These are phyloP conservation scores for Tetrapedia diversipes DNA, from an alignment of 2,888 invertebrate species.

Conservation along the genomic window DNA sequence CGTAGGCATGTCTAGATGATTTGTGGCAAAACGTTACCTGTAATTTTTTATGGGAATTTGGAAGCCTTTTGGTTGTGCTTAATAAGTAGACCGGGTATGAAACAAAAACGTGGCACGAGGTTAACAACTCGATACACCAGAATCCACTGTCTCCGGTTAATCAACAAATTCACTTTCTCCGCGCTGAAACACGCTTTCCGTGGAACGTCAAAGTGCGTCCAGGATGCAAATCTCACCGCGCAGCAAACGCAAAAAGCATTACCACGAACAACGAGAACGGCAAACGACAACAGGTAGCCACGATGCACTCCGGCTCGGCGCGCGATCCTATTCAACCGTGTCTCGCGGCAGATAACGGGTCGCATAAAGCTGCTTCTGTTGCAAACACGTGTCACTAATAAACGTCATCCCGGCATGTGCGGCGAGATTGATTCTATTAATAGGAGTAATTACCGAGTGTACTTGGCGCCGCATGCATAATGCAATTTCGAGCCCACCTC, in stretches of 20 bases:
- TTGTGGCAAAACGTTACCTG: too few species aligned
- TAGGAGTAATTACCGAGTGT: constrained; percentile 72
- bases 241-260: constrained; percentile 33
- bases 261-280: neutral
- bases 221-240: neutral
- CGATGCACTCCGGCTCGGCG: constrained; percentile 5
- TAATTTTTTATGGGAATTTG: too few species aligned
- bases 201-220: neutral
- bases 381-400: constrained; percentile 71
- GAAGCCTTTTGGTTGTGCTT: too few species aligned
- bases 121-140: too few species aligned
- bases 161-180: neutral
- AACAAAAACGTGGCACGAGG: too few species aligned
- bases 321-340: constrained; percentile 35
- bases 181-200: neutral
- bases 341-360: constrained; percentile 55
- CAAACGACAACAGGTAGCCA: constrained; percentile 48
- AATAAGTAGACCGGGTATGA: too few species aligned
- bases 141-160: neutral
- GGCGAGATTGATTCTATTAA: constrained; percentile 73
- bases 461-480: constrained; percentile 72
- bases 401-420: constrained; percentile 69
- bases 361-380: constrained; percentile 64
- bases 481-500: constrained; percentile 59
- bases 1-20: too few species aligned